Percentiles rank a stretch among this genome's conserved stretches.
These are phyloP conservation scores for Drosophila auraria DNA, from an alignment of 1,140 invertebrate species.

Conservation along the genomic window DNA sequence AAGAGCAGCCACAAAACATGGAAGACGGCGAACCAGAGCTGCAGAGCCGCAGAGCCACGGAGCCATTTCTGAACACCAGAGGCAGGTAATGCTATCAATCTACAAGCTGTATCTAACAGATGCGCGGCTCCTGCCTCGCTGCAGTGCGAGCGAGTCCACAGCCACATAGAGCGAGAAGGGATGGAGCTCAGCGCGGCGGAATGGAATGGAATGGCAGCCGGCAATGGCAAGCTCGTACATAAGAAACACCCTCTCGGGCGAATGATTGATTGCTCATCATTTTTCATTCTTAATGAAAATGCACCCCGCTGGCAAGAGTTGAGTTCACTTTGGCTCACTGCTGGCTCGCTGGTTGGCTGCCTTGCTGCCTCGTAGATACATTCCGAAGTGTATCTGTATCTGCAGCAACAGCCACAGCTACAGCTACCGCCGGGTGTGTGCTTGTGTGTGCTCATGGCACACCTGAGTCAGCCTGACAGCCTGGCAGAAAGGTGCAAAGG, in stretches of 20 bases:
- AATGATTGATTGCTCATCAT: constrained; percentile 86
- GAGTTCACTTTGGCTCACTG: constrained; percentile 48
- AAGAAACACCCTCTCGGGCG: constrained; percentile 81
- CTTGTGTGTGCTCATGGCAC: constrained; percentile 49
- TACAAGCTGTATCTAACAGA: constrained; percentile 75
- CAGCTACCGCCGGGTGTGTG: constrained; percentile 15
- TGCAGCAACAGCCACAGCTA: constrained; percentile 5
- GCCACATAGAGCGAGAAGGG: constrained; percentile 17
- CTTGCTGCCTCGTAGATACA: constrained; percentile 35
- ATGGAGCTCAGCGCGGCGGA: constrained; percentile 22
- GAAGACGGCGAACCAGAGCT: constrained; percentile 34
- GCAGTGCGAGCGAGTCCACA: constrained; percentile 29
- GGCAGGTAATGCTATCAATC: constrained; percentile 84
- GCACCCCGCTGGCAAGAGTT: constrained; percentile 85
- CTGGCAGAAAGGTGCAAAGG: constrained; percentile 73
- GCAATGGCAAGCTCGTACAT: constrained; percentile 36
- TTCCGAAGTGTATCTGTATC: constrained; percentile 31
- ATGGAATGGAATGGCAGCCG: constrained; percentile 39
- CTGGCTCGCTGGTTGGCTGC: constrained; percentile 59
- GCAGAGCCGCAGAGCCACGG: constrained; percentile 42
- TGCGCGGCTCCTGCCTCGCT: constrained; percentile 24
- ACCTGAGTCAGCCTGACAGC: constrained; percentile 70
- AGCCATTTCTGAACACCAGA: constrained; percentile 77
- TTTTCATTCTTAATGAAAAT: constrained; percentile 86
- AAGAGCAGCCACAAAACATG: constrained; percentile 48